Evolutionary conservation across 2,113 vertebrate species (phyloP).

Genomic region (Otolemur garnettii): DNA sequence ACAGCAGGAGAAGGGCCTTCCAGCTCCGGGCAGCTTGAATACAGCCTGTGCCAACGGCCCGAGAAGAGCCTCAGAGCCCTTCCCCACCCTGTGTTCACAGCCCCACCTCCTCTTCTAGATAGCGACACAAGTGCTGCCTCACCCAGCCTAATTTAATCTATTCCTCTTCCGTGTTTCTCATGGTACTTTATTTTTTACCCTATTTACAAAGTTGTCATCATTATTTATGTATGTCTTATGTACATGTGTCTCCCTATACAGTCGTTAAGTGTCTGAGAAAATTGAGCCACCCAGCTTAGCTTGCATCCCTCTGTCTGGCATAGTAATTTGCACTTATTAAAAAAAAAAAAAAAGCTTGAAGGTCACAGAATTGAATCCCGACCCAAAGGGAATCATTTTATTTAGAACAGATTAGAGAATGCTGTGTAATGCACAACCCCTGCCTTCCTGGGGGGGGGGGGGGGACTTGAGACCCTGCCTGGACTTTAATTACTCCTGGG

Average conservation of each 20-base stretch:
- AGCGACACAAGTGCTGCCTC: background rate
- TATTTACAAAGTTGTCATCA: background rate
- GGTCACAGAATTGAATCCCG: background rate
- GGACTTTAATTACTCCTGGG: background rate
- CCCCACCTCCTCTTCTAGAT: background rate
- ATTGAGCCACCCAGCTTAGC: background rate
- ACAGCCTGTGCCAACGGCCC: background rate
- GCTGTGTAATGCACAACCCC: background rate
- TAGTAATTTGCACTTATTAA: background rate
- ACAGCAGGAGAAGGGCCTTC: background rate
- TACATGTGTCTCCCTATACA: background rate
- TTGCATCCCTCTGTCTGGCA: background rate
- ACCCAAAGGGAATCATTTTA: background rate
- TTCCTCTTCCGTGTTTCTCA: background rate
- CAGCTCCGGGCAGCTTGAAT: background rate
- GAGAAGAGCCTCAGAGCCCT: background rate
- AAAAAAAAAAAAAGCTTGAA: background rate
- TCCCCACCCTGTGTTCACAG: background rate
- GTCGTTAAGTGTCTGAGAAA: background rate
- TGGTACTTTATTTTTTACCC: background rate
- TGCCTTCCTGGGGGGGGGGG: background rate
- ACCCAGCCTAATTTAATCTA: background rate
- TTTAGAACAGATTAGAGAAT: background rate
- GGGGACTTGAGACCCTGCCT: background rate
- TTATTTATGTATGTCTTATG: background rate